Evolutionary conservation across 1,140 invertebrate species (phyloP).

Genomic region (Geopemphigus sp.): DNA sequence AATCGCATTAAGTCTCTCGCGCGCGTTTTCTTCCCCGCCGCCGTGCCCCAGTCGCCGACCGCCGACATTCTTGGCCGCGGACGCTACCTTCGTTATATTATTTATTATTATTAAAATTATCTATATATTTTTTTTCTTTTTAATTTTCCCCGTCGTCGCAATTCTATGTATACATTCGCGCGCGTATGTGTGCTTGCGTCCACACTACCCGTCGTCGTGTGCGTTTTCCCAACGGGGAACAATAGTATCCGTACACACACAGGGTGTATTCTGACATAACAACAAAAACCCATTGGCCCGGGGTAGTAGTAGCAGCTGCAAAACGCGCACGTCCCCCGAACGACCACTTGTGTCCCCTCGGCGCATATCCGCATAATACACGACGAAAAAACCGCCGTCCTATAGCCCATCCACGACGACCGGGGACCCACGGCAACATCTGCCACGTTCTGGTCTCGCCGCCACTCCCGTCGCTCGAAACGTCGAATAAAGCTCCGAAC

Average conservation of each 20-base stretch:
- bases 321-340: slow-evolving; percentile 34
- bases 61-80: slow-evolving; percentile 6
- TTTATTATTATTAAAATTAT: neutral
- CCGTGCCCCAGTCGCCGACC: neutral
- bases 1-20: slow-evolving; percentile 45
- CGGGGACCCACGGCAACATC: no score
- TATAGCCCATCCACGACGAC: neutral
- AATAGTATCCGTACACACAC: slow-evolving; percentile 13
- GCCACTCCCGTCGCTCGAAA: slow-evolving; percentile 5
- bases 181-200: no score
- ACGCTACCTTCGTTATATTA: neutral
- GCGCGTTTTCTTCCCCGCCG: neutral
- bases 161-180: neutral
- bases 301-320: slow-evolving; percentile 45
- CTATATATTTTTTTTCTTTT: neutral
- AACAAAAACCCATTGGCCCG: slow-evolving; percentile 45
- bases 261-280: slow-evolving; percentile 42
- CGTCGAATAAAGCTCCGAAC: slow-evolving; percentile 12
- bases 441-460: slow-evolving; percentile 43
- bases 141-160: neutral
- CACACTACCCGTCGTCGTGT: neutral
- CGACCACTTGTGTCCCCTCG: slow-evolving; percentile 9
- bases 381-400: slow-evolving; percentile 26
- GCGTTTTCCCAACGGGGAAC: slow-evolving; percentile 42
- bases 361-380: neutral